Percentiles rank a stretch among this genome's conserved stretches.
These are phyloP conservation scores for Apodemus speciosus DNA, from an alignment of 2,113 vertebrate species.

Conservation along the genomic window DNA sequence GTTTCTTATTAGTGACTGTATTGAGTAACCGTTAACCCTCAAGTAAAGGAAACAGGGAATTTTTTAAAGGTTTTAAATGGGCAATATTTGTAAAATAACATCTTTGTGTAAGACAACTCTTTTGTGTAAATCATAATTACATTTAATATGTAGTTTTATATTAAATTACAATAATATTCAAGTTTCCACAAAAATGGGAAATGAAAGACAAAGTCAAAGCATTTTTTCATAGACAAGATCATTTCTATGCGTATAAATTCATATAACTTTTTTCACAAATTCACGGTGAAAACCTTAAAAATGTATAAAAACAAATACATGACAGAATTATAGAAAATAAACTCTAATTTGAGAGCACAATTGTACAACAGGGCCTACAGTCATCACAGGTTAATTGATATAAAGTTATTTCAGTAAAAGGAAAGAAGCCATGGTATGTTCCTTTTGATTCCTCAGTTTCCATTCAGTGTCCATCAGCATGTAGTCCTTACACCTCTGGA, in stretches of 20 bases:
- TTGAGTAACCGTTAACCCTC: neutral
- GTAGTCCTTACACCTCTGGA: neutral
- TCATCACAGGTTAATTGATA: neutral
- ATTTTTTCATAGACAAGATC: neutral
- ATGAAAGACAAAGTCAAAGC: neutral
- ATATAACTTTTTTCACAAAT: neutral
- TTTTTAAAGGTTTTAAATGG: constrained; percentile 7
- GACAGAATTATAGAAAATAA: constrained; percentile 12
- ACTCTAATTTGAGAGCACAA: constrained; percentile 15
- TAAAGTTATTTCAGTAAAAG: neutral
- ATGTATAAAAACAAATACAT: constrained; percentile 2
- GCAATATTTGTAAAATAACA: constrained; percentile 39
- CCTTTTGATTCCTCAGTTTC: neutral
- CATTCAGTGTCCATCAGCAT: neutral
- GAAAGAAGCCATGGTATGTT: neutral
- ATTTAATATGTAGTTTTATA: constrained; percentile 4
- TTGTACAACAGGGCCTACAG: neutral
- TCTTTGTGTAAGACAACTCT: no score
- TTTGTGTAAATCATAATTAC: neutral
- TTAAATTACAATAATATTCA: constrained; percentile 30
- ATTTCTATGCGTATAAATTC: constrained; percentile 29
- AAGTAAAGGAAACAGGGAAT: neutral
- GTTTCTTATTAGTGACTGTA: constrained; percentile 10
- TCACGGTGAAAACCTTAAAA: neutral
- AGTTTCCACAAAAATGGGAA: constrained; percentile 41